Base-by-base conservation (phyloP, 2,888 invertebrate genomes). In the Pollenia amentaria region DNA sequence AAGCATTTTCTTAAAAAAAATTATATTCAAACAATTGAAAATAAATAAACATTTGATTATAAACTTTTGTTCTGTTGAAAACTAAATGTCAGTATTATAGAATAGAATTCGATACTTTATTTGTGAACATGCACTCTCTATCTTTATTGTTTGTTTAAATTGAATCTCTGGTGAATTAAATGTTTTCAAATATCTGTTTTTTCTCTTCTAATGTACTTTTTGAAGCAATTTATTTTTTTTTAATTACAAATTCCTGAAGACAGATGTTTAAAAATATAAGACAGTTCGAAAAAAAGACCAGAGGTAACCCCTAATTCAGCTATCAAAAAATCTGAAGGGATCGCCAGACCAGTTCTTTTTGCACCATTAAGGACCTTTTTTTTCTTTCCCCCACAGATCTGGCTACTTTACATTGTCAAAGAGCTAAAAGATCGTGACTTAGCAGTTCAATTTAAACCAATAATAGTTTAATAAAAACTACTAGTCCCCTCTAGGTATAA, bases 41-140 rank as follows among this genome's bases (percentile, higher is more conserved):
- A 38, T 16, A 60, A 81, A 75, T 60, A 81, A 73, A 81, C 48
- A 73, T 40, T 75, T 67, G 42, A 42, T 75, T 65, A 55, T n/a
- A 53, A 65, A 57, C 14, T 60, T 65, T 60, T 44, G 14, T 53
- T n/a, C 4, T 29, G 16, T 42, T 60, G 18, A 48, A 65, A 8
- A 12, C 16, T 38, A 2, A 40, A 42, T 67, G 38, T 48, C 9
- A 65, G 12, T 18, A 42, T 29, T 29, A 1, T 1, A 57, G 44
- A 62, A 44, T 16, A 46, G 14, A 67, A 57, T 18, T 38, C 57
- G 18, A 48, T 64, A 21, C n/a, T 21, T 76, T 7, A 75, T 46
- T 60, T 60, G 2, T 29, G 3, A 6, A 14, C 14, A n/a, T 53
- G 57, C 18, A 48, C 7, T 18, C 6, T 65, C 11, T 21, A 53